Evolutionary conservation across 2,113 vertebrate species (phyloP), one percentile per base, ranked within the genome.

Genomic region (Merops nubicus): DNA sequence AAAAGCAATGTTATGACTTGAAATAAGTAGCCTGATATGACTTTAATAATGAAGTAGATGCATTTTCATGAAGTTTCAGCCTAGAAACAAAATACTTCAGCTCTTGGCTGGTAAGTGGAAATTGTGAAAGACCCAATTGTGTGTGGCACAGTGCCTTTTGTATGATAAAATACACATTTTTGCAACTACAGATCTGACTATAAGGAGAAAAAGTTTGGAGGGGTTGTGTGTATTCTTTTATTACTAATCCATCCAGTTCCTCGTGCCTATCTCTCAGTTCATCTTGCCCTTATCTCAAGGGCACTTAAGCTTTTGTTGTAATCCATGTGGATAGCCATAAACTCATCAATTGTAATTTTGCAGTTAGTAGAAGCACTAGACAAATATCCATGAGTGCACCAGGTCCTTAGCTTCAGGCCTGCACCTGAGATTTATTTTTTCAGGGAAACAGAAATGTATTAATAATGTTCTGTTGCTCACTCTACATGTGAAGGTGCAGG

Each of bases 121-220:
- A 85, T n/a, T 45, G 8, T 56, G 26, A 73, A 48, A 62, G 33
- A 19, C 8, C 21, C 11, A 50, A 4, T 12, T 54, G 9, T n/a
- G 40, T 50, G 36, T 25, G 20, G 7, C 12, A 23, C 12, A 4
- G 33, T 50, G 40, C 12, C 29, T 77, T 81, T 69, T 68, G 12
- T 2, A 2, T 16, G 33, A 14, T 15, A 59, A 80, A 78, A 21
- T 2, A 12, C 0, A 2, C 12, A 12, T 45, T 64, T 78, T 65
- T 91, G 43, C 29, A 45, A 5, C 53, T 76, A 10, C 9, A 54
- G 19, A 16, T 31, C 25, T 85, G 59, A 48, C 38, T 67, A 4
- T 18, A 34, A 33, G 38, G 33, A 57, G 26, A 67, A 89, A 74
- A 56, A 33, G 23, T 68, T 83, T 91, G 56, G 28, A 63, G 42